Conservation (phyloP, 1,140 invertebrate species). For the Plectus sambesii region DNA sequence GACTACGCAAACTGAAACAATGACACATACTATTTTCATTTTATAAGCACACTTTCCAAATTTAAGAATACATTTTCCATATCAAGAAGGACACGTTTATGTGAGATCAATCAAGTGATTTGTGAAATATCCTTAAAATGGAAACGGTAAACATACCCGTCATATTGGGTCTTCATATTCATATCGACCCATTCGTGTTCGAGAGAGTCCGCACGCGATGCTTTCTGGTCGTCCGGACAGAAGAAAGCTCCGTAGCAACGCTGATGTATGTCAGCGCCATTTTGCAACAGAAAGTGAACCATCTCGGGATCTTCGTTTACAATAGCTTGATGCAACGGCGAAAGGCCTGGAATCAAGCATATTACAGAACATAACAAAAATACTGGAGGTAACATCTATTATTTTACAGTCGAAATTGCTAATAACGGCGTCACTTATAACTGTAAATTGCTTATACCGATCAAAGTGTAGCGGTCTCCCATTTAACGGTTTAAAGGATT, state of each 20-base stretch:
- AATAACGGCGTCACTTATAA: too few species aligned
- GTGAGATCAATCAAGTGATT: slow-evolving; percentile 18
- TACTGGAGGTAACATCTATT: too few species aligned
- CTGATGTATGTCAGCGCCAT: slow-evolving; percentile 75
- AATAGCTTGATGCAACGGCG: slow-evolving; percentile 75
- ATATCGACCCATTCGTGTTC: slow-evolving; percentile 84
- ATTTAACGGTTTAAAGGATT: too few species aligned
- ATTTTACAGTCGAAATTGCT: too few species aligned
- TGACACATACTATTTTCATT: too few species aligned
- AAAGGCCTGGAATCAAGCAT: slow-evolving; percentile 16
- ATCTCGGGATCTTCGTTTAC: slow-evolving; percentile 93
- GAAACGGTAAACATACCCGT: slow-evolving; percentile 56
- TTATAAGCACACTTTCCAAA: too few species aligned
- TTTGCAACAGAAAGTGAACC: slow-evolving; percentile 84
- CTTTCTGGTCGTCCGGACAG: slow-evolving; percentile 89
- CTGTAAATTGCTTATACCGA: too few species aligned
- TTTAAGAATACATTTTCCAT: too few species aligned
- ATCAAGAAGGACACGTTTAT: too few species aligned
- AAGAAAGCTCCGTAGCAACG: slow-evolving; percentile 86
- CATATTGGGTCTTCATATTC: slow-evolving; percentile 71
- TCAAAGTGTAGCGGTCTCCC: too few species aligned
- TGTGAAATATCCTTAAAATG: slow-evolving; percentile 5
- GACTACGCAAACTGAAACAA: too few species aligned
- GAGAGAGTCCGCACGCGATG: slow-evolving; percentile 65
- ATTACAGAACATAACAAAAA: too few species aligned